Evolutionary conservation across 2,797 vertebrate genomes (phyloP).

Genomic region (Pangasius krempfi): DNA sequence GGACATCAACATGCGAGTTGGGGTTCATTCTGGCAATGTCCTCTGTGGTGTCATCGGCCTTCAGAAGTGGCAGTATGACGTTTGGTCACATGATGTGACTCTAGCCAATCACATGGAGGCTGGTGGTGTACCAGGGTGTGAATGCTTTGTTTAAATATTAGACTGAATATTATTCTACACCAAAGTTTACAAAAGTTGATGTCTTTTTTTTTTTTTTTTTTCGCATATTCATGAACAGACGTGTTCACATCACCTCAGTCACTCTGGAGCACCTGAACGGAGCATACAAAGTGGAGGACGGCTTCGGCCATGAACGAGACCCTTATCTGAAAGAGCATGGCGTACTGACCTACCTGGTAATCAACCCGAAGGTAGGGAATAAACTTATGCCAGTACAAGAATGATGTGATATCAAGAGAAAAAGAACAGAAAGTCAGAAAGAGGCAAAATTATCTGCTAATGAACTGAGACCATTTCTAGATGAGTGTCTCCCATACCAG

Average conservation of each 20-base stretch:
- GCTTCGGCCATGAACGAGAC: conserved; percentile 88
- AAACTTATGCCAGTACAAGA: no score
- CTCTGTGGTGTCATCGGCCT: conserved; percentile 97
- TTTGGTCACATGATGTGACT: conserved; percentile 98
- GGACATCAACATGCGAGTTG: conserved; percentile 97
- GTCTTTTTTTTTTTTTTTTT: neutral
- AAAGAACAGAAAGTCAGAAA: neutral
- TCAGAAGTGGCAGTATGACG: conserved; percentile 98
- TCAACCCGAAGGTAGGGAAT: conserved; percentile 91
- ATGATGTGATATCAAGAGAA: neutral
- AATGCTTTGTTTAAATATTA: neutral
- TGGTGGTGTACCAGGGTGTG: conserved; percentile 94
- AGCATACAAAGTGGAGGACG: conserved; percentile 95
- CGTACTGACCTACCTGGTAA: conserved; percentile 92
- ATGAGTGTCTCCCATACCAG: neutral
- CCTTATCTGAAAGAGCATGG: conserved; percentile 93
- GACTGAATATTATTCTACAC: neutral
- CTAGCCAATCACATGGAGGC: conserved; percentile 98
- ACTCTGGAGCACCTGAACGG: conserved; percentile 94
- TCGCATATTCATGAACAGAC: conserved; percentile 70
- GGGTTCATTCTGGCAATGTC: conserved; percentile 96
- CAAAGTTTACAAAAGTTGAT: neutral
- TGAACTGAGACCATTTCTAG: neutral
- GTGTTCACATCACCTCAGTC: conserved; percentile 95
- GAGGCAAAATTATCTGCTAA: neutral